These are phyloP conservation scores for Gallinago media DNA, from an alignment of 2,113 vertebrate genomes.

Conservation along the genomic window DNA sequence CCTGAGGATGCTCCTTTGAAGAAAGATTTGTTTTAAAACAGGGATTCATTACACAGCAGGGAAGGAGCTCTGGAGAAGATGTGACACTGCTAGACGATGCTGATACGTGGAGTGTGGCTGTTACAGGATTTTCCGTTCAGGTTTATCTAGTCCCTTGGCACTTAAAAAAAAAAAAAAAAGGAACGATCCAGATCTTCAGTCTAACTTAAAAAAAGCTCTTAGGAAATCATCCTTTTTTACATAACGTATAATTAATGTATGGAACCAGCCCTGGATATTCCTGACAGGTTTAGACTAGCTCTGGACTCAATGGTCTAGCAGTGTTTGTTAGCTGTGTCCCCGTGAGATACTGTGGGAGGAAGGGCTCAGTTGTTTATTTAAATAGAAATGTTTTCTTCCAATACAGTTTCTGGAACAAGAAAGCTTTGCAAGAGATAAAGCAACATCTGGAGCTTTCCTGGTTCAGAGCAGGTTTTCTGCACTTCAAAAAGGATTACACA, in stretches of 20 bases:
- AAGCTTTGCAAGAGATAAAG: neutral
- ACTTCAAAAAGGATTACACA: neutral
- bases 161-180: neutral
- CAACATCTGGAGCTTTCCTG: neutral
- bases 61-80: neutral
- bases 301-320: neutral
- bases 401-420: neutral
- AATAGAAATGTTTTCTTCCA: neutral
- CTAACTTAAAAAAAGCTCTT: conserved; percentile 1
- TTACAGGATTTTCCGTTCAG: neutral
- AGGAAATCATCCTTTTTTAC: conserved; percentile 25
- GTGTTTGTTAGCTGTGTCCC: neutral
- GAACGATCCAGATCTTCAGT: neutral
- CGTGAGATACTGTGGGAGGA: neutral
- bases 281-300: conserved; percentile 12
- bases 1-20: neutral
- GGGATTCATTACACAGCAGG: neutral
- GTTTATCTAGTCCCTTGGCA: neutral
- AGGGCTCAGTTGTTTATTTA: neutral
- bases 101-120: neutral
- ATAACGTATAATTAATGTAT: neutral
- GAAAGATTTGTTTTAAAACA: neutral
- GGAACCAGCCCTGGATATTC: neutral
- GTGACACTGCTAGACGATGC: neutral
- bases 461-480: neutral